phyloP scores from a whole-genome alignment of 2,888 invertebrate species.

The Meiosimyza platycephala region DNA sequence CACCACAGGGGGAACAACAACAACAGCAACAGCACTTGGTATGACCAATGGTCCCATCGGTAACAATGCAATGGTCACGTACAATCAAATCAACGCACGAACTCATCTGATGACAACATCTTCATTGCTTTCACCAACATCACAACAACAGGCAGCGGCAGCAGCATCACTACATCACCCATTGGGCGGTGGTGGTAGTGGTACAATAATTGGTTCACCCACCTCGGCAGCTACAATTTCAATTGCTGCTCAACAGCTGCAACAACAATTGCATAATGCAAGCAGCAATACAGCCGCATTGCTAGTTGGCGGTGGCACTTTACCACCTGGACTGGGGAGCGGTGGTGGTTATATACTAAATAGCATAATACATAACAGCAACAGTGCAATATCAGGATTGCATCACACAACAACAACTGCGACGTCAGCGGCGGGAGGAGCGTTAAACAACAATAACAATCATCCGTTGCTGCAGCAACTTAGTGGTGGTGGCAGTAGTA shows the following conservation, averaged over 20 bases:
- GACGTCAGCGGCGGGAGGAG: slow-evolving; percentile 14
- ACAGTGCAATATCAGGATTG: slow-evolving; percentile 37
- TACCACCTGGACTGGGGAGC: slow-evolving; percentile 60
- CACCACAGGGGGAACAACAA: slow-evolving; percentile 35
- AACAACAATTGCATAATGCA: slow-evolving; percentile 46
- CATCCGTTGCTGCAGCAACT: slow-evolving; percentile 11
- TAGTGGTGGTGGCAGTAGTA: slow-evolving; percentile 38
- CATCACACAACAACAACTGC: slow-evolving; percentile 38
- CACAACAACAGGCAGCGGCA: slow-evolving; percentile 36
- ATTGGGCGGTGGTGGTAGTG: slow-evolving; percentile 49
- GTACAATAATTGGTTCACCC: slow-evolving; percentile 58
- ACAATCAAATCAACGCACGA: slow-evolving; percentile 65
- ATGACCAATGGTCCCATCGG: slow-evolving; percentile 44
- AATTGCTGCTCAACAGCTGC: slow-evolving; percentile 50
- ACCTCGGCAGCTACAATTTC: slow-evolving; percentile 61
- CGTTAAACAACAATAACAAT: slow-evolving; percentile 33
- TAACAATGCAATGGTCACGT: slow-evolving; percentile 59
- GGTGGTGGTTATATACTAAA: slow-evolving; percentile 61
- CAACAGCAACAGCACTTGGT: slow-evolving; percentile 24
- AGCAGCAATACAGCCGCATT: slow-evolving; percentile 40
- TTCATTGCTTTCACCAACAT: slow-evolving; percentile 53
- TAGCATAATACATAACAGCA: slow-evolving; percentile 50
- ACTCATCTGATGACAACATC: slow-evolving; percentile 62
- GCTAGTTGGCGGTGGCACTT: slow-evolving; percentile 50
- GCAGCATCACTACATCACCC: slow-evolving; percentile 52